A percentile compares a stretch with the other conserved stretches of the same genome.
Evolutionary conservation across 2,888 invertebrate species (phyloP).

Genomic region (Tortricodes alternella): DNA sequence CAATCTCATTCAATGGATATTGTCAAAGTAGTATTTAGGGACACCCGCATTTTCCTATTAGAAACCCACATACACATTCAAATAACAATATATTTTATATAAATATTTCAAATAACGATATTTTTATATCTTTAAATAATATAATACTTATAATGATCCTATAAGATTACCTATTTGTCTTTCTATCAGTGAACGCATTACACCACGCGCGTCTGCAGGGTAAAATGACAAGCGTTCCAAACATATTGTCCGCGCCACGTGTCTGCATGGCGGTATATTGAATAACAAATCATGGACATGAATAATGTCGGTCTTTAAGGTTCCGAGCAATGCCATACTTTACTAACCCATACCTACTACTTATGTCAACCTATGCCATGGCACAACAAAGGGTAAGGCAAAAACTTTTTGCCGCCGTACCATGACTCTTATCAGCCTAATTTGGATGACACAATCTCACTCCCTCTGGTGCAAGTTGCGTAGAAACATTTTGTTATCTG

Average conservation of each 20-base stretch:
- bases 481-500: conserved; percentile 74
- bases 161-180: conserved; percentile 21
- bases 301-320: conserved; percentile 40
- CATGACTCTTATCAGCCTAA: conserved; percentile 75
- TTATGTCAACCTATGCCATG: conserved; percentile 42
- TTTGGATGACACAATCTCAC: conserved; percentile 76
- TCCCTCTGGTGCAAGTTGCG: conserved; percentile 70
- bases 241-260: conserved; percentile 41
- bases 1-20: background rate
- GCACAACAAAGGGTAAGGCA: conserved; percentile 58
- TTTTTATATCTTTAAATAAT: no score
- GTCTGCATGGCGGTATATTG: conserved; percentile 45
- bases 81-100: no score
- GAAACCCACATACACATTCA: no score
- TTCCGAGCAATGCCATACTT: conserved; percentile 36
- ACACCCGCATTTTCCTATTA: background rate
- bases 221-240: conserved; percentile 49
- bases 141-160: no score
- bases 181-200: conserved; percentile 47
- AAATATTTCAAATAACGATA: no score
- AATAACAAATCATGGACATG: conserved; percentile 47
- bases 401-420: conserved; percentile 60
- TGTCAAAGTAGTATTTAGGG: background rate
- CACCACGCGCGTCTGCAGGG: conserved; percentile 40
- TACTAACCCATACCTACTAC: conserved; percentile 43